Evolutionary conservation across 2,888 invertebrate genomes (phyloP).

Genomic region (Habrosyne pyritoides): DNA sequence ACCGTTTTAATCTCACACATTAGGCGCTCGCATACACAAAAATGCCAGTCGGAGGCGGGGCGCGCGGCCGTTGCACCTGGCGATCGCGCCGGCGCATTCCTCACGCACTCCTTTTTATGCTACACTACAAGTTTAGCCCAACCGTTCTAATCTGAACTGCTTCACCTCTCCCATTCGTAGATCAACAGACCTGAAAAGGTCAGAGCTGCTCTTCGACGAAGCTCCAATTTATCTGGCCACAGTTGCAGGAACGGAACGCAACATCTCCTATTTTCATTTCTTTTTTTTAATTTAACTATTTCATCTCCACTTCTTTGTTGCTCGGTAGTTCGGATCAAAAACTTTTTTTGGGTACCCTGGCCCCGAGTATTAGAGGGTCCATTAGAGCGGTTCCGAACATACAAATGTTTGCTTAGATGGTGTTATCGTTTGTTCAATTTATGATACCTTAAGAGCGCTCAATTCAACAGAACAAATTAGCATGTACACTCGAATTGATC

Average conservation of each 20-base stretch:
- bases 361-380: constrained; percentile 36
- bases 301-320: constrained; percentile 63
- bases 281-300: constrained; percentile 66
- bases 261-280: constrained; percentile 52
- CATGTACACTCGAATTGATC: constrained; percentile 55
- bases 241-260: constrained; percentile 58
- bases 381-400: constrained; percentile 34
- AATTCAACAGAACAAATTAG: constrained; percentile 58
- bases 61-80: constrained; percentile 80
- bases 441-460: constrained; percentile 54
- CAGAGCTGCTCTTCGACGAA: constrained; percentile 39
- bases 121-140: constrained; percentile 67
- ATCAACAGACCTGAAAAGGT: constrained; percentile 49
- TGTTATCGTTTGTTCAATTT: constrained; percentile 59
- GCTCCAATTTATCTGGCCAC: constrained; percentile 46
- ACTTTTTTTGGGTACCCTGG: constrained; percentile 45
- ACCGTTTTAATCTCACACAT: constrained; percentile 62
- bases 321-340: constrained; percentile 55
- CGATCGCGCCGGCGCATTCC: constrained; percentile 75
- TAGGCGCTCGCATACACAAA: constrained; percentile 69
- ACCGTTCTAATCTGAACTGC: constrained; percentile 58
- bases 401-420: constrained; percentile 65
- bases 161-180: constrained; percentile 37
- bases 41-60: constrained; percentile 73
- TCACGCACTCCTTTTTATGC: constrained; percentile 81